These are phyloP conservation scores for Heliconius melpomene DNA, from an alignment of 1,140 invertebrate species.

Conservation along the genomic window DNA sequence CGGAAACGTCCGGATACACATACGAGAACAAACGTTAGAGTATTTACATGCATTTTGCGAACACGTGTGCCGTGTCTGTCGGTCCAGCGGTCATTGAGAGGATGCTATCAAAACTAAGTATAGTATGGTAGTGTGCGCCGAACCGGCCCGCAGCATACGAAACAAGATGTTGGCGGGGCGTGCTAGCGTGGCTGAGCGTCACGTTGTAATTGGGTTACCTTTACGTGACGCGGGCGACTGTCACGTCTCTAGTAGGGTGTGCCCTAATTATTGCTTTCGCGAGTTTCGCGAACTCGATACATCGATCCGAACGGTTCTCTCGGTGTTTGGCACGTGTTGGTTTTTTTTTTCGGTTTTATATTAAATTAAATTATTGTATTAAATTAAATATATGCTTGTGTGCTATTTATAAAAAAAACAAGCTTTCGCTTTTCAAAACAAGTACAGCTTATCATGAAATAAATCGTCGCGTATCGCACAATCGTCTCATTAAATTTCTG, in stretches of 20 bases:
- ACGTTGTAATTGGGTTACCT: constrained; percentile 78
- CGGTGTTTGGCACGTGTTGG: neutral
- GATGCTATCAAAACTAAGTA: constrained; percentile 75
- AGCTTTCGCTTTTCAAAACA: constrained; percentile 15
- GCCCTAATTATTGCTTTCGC: constrained; percentile 75
- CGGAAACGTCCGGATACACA: constrained; percentile 60
- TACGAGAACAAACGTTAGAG: constrained; percentile 32
- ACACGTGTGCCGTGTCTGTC: constrained; percentile 75
- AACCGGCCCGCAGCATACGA: constrained; percentile 77
- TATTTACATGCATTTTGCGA: constrained; percentile 72
- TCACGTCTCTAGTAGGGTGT: constrained; percentile 68
- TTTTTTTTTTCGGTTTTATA: neutral
- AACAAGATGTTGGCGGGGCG: constrained; percentile 61
- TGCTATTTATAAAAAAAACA: neutral
- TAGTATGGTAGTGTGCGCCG: constrained; percentile 70
- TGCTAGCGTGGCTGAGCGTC: constrained; percentile 70
- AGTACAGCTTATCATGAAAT: neutral
- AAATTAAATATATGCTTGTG: neutral
- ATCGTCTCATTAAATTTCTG: constrained; percentile 17
- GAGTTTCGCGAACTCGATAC: constrained; percentile 17
- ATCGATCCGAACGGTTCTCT: neutral
- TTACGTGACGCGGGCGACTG: constrained; percentile 67
- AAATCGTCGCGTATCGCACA: constrained; percentile 14
- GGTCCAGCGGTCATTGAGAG: constrained; percentile 80
- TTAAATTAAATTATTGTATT: neutral